Evolutionary conservation across 2,113 vertebrate genomes (phyloP), one percentile per base, ranked within the genome.

Genomic region (Tragelaphus buxtoni): DNA sequence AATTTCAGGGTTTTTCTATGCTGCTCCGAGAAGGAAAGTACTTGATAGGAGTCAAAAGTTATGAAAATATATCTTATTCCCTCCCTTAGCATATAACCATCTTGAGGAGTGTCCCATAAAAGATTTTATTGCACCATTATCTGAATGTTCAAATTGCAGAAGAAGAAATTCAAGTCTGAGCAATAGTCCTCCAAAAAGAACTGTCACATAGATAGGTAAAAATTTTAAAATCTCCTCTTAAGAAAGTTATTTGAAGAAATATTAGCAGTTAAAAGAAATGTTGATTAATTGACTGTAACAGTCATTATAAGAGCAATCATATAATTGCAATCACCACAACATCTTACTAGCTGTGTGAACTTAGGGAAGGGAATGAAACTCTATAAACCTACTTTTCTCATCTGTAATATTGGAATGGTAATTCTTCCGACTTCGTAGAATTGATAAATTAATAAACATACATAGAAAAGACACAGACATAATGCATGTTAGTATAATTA

Each of bases 41-140:
- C 49, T 95, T 95, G 56, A 76, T 28, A 51, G 79, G 93, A 98
- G 95, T 96, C 95, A 96, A 60, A 97, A 95, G 90, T 96, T 97
- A 97, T 83, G 69, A 95, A 97, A 97, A 98, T 94, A 95, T 87
- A 97, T 92, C 94, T 92, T 86, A 81, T 92, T 72, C 80, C 84
- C 81, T 97, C 72, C 94, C 82, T 81, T 69, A 85, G 51, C 39
- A 61, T 95, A 85, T 94, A 93, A 93, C 93, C 90, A 45, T 97
- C 92, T 91, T 85, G 82, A 95, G 45, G 58, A 97, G 69, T 83
- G 84, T 47, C 72, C 92, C 81, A 97, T 96, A 97, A 97, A 87
- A 95, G 26, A 90, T 92, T 95, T 97, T 97, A 97, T 72, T 95
- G 77, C 77, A 95, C 97, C 91, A 92, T 97, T 95, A 96, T 97